Base-by-base conservation (phyloP, 1,140 invertebrate species). In the Meloidogyne chitwoodi region DNA sequence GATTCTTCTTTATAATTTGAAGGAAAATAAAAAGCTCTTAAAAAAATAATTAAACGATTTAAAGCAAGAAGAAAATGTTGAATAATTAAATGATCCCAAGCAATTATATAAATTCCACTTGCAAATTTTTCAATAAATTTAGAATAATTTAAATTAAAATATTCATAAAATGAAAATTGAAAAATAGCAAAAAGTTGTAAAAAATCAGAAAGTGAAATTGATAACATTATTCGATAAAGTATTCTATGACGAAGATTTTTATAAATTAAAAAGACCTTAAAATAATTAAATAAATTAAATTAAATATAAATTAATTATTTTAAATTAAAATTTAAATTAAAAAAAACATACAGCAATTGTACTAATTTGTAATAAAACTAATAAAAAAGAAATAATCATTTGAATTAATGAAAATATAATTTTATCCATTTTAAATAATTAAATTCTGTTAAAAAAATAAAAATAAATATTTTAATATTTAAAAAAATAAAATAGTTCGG, bases 61-160 rank as follows among this genome's bases (percentile, higher is more conserved):
- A 73, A 64, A 22, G 71, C 71, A 12, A 73, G 56, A 19, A 73
- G 22, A 31, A 73, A 73, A n/a, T 73, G 71, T 34, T 73, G 71
- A 31, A 73, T n/a, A 64, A 73, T 73, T 64, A 73, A 24, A 63
- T 73, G 71, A 64, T 73, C 71, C 71, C 71, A 73, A 22, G 71
- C 71, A 38, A 73, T 64, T n/a, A 73, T 73, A 61, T 73, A 73
- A 63, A 73, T 29, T n/a, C 71, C 71, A 64, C 71, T 73, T 11
- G 56, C 56, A 24, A 73, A 63, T 73, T 73, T 63, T 73, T 64
- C 12, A 63, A 34, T 22, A 27, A 65, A 27, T 56, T 73, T 24
- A 24, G 19, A 38, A 16, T 27, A 2, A 26, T 31, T 61, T 19
- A 48, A 12, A 73, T 29, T 48, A 64, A 73, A 61, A 12, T 22